Evolutionary conservation across 2,888 invertebrate genomes (phyloP), one percentile per base, ranked within the genome.

Genomic region (Parochlus steinenii): DNA sequence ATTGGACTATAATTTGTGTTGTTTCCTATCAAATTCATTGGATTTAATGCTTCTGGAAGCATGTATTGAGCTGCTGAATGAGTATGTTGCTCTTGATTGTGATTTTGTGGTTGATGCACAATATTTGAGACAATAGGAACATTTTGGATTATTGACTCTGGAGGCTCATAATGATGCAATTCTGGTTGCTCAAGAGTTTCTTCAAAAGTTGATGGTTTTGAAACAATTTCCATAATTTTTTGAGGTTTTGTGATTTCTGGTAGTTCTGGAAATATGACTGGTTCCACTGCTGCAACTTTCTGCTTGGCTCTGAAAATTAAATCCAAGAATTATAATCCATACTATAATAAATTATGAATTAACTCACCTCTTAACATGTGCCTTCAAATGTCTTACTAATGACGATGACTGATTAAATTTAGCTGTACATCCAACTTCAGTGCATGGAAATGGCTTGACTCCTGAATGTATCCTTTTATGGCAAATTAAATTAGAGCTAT

Each of bases 331-430:
- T n/a, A n/a, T n/a, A n/a, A n/a, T n/a, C n/a, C n/a, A n/a, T n/a
- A n/a, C n/a, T n/a, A n/a, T n/a, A n/a, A n/a, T n/a, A n/a, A n/a
- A n/a, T n/a, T n/a, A n/a, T n/a, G n/a, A n/a, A n/a, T n/a, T n/a
- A n/a, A n/a, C 31, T 32, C 18, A 25, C n/a, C 6, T 2, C 19
- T 39, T 32, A 14, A 27, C 28, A 20, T 45, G 45, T 19, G 42
- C 39, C 24, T 41, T 45, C 14, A 26, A 40, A 22, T 45, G 45
- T 15, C 45, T 33, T 11, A 41, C 39, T 3, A 44, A 27, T 6
- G 45, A 41, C 2, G 45, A 44, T 5, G 43, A 44, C 27, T 45
- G 45, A 31, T 45, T 45, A 31, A 45, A 45, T 27, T 37, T 39
- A 12, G 44, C 40, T 11, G 25, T 31, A 20, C 45, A 45, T 8